These are phyloP conservation scores for Diaphora mendica DNA, from an alignment of 2,888 invertebrate species.

Conservation along the genomic window DNA sequence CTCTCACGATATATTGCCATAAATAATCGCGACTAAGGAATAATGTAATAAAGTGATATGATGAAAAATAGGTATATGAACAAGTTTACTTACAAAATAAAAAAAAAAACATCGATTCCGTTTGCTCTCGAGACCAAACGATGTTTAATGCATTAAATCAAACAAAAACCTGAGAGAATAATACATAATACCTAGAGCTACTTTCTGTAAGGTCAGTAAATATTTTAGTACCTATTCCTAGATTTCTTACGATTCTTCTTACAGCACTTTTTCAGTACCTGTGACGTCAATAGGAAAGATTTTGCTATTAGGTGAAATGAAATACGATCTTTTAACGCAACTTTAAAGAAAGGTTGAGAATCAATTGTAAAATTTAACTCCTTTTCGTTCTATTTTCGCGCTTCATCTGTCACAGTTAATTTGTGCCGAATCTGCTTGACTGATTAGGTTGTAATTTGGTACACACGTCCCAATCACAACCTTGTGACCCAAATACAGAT, in stretches of 20 bases:
- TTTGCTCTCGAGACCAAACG: not conserved
- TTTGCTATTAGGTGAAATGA: not conserved
- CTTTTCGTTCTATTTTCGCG: not conserved
- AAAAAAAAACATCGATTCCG: not conserved
- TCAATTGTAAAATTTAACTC: not conserved
- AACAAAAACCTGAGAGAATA: constrained; percentile 26
- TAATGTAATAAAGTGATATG: not conserved
- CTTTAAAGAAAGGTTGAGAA: not conserved
- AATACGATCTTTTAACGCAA: not conserved
- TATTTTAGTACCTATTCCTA: constrained; percentile 43
- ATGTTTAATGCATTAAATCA: constrained; percentile 31
- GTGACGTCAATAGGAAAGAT: not conserved
- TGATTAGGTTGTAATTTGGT: not conserved
- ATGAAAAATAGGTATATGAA: not conserved
- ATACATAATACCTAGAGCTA: constrained; percentile 26
- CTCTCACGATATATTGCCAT: not conserved
- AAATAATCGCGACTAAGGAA: not conserved
- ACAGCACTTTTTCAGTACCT: not conserved
- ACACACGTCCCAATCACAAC: not conserved
- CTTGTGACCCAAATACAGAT: constrained; percentile 1
- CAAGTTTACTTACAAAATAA: not conserved
- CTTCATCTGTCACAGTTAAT: not conserved
- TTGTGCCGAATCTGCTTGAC: not conserved
- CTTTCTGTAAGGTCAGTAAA: constrained; percentile 27
- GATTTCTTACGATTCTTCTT: constrained; percentile 22